Base-by-base conservation (phyloP, 2,113 vertebrate genomes). In the Periophthalmodon schlosseri region DNA sequence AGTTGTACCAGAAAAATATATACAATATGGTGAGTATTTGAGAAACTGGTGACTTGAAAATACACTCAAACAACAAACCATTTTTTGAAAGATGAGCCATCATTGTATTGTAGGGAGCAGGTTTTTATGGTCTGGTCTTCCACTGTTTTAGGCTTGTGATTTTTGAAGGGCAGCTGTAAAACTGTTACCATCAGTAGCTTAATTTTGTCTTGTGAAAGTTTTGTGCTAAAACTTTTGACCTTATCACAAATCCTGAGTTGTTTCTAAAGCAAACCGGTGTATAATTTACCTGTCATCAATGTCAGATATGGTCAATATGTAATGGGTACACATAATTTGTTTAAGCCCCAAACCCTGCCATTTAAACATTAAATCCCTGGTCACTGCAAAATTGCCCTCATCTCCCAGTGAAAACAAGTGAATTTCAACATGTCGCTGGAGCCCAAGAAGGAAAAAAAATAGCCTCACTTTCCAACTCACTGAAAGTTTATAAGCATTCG, bases 401-500 rank as follows among this genome's bases (percentile, higher is more conserved):
- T 20, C 12, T 39, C 5, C 16, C 8, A 66, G 16, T 20, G 63
- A 18, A 21, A 44, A 65, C 18, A 14, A 47, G 36, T 46, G 39
- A 67, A 68, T 68, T 68, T 68, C 12, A 13, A 47, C 21, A 24
- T 44, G 39, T 23, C 5, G n/a, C 39, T 49, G 21, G 39, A 68
- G n/a, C 39, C 21, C 21, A 8, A 21, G 21, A 44, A 24, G n/a
- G 21, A 21, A 49, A 49, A 49, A 49, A 49, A 68, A 36, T 13
- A 65, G 20, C 20, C 54, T 34, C 39, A 14, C 65, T 44, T 16
- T 44, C 73, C 14, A 24, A 44, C 52, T 5, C 63, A 58, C 16
- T 39, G 64, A n/a, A 72, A 54, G 34, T 66, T 69, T 61, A 52
- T 57, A 63, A 73, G 50, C 57, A 46, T 68, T 79, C 64, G 66